Evolutionary conservation across 2,797 vertebrate genomes (phyloP).

Genomic region (Pelobates cultripes): DNA sequence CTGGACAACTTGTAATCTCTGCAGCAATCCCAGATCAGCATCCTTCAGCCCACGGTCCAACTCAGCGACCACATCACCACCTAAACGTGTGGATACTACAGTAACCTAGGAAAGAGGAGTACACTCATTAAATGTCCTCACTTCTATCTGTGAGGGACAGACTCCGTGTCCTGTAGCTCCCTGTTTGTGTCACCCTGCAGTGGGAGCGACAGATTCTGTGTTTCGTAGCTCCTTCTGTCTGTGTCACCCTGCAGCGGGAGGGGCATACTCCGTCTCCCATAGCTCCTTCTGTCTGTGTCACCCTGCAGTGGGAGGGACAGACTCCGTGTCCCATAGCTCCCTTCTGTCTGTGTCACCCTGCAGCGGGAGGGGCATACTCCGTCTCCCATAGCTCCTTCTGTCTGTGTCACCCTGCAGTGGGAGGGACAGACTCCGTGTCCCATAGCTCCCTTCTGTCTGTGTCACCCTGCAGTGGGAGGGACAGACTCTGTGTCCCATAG

Average conservation of each 20-base stretch:
- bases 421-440: background rate
- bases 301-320: background rate
- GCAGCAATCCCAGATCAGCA: constrained; percentile 76
- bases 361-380: background rate
- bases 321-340: background rate
- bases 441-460: background rate
- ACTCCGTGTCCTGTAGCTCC: background rate
- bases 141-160: background rate
- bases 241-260: background rate
- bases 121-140: background rate
- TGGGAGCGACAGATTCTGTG: background rate
- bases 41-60: constrained; percentile 81
- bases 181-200: background rate
- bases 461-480: background rate
- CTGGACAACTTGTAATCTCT: constrained; percentile 82
- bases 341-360: constrained; percentile 4
- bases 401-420: constrained; percentile 12
- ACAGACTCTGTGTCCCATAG: background rate
- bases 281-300: background rate
- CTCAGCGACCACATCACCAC: constrained; percentile 72
- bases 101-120: constrained; percentile 76
- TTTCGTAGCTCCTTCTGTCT: background rate
- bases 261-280: background rate
- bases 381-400: background rate
- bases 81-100: constrained; percentile 81